phyloP scores from a whole-genome alignment of 2,113 vertebrate species.

The Tonatia bakeri region DNA sequence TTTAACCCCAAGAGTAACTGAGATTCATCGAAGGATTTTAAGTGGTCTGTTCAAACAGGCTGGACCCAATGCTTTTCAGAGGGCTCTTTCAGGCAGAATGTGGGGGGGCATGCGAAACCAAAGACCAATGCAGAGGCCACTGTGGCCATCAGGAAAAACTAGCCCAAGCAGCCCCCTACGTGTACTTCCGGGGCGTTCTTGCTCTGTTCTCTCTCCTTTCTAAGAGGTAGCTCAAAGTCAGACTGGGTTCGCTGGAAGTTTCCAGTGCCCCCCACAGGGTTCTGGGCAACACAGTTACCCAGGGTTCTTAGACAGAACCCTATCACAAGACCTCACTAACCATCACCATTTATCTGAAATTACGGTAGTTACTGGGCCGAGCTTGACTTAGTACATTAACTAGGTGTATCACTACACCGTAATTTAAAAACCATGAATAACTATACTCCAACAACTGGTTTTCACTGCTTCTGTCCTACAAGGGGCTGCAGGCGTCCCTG shows the following conservation, averaged over 20 bases:
- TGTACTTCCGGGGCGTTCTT: not conserved
- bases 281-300: not conserved
- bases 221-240: not conserved
- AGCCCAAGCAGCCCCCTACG: not conserved
- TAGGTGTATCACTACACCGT: not conserved
- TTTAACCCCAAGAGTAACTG: not conserved
- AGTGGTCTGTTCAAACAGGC: not conserved
- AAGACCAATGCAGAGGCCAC: not conserved
- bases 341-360: not conserved
- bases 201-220: not conserved
- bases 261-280: not conserved
- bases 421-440: not conserved
- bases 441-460: not conserved
- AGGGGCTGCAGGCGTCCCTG: not conserved
- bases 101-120: no score
- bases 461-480: not conserved
- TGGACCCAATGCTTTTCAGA: not conserved
- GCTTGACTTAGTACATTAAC: not conserved
- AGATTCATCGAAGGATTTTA: not conserved
- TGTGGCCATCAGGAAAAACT: rapidly evolving
- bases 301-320: not conserved
- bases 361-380: not conserved
- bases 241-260: not conserved
- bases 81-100: not conserved
- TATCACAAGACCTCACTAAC: not conserved